Evolutionary conservation across 1,140 invertebrate species (phyloP), one percentile per base, ranked within the genome.

Genomic region (Ptiloglossa arizonensis): DNA sequence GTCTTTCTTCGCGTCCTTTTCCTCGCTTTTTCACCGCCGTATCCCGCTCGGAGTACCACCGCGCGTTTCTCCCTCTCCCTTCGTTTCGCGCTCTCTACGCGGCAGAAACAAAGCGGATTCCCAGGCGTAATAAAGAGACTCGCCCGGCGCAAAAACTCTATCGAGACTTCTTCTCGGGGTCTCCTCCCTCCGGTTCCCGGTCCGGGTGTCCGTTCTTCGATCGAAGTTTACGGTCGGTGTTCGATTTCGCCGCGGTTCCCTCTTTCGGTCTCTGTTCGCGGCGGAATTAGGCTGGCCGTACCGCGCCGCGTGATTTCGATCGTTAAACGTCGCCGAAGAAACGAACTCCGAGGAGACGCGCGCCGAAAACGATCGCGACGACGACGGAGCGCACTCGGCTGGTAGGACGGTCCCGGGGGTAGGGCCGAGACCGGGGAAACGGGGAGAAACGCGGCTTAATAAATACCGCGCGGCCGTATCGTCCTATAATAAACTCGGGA

Each of bases 71-170:
- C 75, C 63, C 62, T 38, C 22, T 54, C 38, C 48, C 46, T n/a
- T 71, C 29, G 41, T 44, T n/a, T n/a, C 24, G 13, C 63, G 38
- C 38, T 71, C 64, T 66, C 59, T 67, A 82, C 69, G 66, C 81
- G 88, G 74, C 70, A 81, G 87, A 89, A 91, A 90, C 89, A 90
- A 91, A 90, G 88, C 89, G 88, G 88, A 91, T 91, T 90, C 88
- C 85, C 89, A 85, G 81, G 85, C 87, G 88, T 88, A 90, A 90
- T 89, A 88, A 90, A 89, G 89, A 89, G 88, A 89, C 87, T 83
- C 86, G 64, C 41, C 81, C 63, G 76, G 72, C 68, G 87, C 80
- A 89, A 89, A 87, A 90, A 83, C 86, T 80, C 87, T 52, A 63
- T 79, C 80, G 60, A 29, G 52, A 67, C 71, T 69, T 69, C 46